phyloP scores from a whole-genome alignment of 1,140 invertebrate genomes.

The Rhagoletis zephyria region DNA sequence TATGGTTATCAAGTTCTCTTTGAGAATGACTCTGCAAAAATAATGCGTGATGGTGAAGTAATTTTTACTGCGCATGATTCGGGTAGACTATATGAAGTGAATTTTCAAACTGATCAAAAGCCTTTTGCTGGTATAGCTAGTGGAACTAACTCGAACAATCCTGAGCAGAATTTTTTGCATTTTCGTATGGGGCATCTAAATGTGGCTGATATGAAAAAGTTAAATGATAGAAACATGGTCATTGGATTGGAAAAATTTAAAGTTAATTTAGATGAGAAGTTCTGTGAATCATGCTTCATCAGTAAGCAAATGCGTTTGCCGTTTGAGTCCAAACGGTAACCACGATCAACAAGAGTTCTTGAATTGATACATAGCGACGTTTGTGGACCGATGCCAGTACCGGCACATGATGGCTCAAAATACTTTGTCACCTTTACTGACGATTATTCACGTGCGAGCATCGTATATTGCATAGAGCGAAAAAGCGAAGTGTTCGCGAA shows the following conservation, averaged over 20 bases:
- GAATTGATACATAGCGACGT: slow-evolving; percentile 64
- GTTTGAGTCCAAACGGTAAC: slow-evolving; percentile 55
- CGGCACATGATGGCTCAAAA: slow-evolving; percentile 58
- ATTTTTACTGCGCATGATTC: not conserved
- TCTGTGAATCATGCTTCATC: slow-evolving; percentile 59
- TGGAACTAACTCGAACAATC: not conserved
- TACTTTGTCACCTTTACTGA: slow-evolving; percentile 66
- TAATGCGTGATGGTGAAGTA: not conserved
- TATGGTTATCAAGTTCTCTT: not conserved
- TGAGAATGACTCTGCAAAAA: not conserved
- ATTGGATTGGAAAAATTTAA: slow-evolving; percentile 36
- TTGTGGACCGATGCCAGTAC: slow-evolving; percentile 54
- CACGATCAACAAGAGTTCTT: slow-evolving; percentile 57
- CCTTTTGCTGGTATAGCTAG: not conserved
- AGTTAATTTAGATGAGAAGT: slow-evolving; percentile 55
- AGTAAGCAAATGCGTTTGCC: slow-evolving; percentile 59
- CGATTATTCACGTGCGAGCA: slow-evolving; percentile 64
- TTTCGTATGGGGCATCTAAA: slow-evolving; percentile 37
- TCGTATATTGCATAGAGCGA: not conserved
- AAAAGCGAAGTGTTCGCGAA: too few relatives aligned
- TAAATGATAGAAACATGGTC: slow-evolving; percentile 51
- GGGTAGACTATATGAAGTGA: not conserved
- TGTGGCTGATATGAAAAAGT: slow-evolving; percentile 58
- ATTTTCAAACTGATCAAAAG: not conserved
- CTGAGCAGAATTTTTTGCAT: not conserved